These are phyloP conservation scores for Oryzaephilus surinamensis DNA, from an alignment of 1,140 invertebrate species.

Conservation along the genomic window DNA sequence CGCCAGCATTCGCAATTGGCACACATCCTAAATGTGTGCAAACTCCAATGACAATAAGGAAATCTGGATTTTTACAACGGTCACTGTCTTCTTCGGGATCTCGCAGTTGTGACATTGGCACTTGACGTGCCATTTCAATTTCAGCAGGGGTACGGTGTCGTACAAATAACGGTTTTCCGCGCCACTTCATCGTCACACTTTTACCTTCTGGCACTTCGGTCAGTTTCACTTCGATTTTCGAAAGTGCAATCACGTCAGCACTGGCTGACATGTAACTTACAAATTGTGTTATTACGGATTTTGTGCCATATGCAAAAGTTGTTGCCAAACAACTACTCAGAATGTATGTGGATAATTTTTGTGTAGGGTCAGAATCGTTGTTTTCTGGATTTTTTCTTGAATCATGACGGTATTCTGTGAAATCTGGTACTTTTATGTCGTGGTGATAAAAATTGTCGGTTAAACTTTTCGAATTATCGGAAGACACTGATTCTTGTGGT, in stretches of 20 bases:
- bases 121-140: slow-evolving; percentile 64
- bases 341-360: slow-evolving; percentile 74
- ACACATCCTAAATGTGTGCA: slow-evolving; percentile 98
- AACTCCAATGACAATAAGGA: slow-evolving; percentile 89
- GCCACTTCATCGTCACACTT: slow-evolving; percentile 94
- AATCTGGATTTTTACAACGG: slow-evolving; percentile 73
- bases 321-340: slow-evolving; percentile 64
- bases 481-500: too few relatives aligned
- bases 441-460: too few relatives aligned
- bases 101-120: slow-evolving; percentile 63
- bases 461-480: too few relatives aligned
- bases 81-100: slow-evolving; percentile 83
- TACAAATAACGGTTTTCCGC: slow-evolving; percentile 96
- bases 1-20: slow-evolving; percentile 89
- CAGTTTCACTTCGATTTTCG: slow-evolving; percentile 93
- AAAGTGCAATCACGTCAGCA: slow-evolving; percentile 89
- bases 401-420: slow-evolving; percentile 65
- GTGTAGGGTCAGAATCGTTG: slow-evolving; percentile 49
- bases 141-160: slow-evolving; percentile 77
- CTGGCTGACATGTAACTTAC: slow-evolving; percentile 76
- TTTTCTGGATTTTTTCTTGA: slow-evolving; percentile 52
- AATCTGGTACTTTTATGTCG: slow-evolving; percentile 83
- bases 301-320: slow-evolving; percentile 65
- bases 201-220: slow-evolving; percentile 85
- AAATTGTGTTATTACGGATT: slow-evolving; percentile 63